phyloP scores from a whole-genome alignment of 2,113 vertebrate genomes.

The Halichoeres trimaculatus region DNA sequence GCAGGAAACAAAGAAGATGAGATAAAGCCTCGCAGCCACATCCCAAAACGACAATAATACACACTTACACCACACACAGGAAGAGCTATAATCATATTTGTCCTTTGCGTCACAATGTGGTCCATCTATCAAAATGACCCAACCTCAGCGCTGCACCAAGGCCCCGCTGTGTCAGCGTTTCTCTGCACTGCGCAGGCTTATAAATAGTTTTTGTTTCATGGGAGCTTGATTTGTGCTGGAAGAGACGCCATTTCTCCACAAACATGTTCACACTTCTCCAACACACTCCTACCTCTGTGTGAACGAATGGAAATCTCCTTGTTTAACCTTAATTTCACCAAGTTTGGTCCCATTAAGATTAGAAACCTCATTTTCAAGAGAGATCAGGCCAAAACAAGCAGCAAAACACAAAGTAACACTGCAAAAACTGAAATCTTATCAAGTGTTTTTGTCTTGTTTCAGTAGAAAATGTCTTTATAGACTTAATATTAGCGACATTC shows the following conservation, averaged over 20 bases:
- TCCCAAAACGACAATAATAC: slow-evolving; percentile 25
- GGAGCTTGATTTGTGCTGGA: slow-evolving; percentile 12
- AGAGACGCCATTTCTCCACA: slow-evolving; percentile 1
- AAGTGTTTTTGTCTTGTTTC: no score
- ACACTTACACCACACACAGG: slow-evolving; percentile 51
- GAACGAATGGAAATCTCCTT: no score
- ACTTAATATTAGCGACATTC: no score
- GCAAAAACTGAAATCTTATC: no score
- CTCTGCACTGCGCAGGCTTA: slow-evolving; percentile 28
- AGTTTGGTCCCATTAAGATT: no score
- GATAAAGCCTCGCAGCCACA: slow-evolving; percentile 45
- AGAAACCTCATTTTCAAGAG: no score
- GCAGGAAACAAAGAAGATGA: slow-evolving; percentile 56
- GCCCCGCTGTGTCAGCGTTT: slow-evolving; percentile 63
- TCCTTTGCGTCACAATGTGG: slow-evolving; percentile 33
- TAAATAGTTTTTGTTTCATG: slow-evolving; percentile 68
- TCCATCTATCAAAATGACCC: slow-evolving; percentile 47
- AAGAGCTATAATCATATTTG: slow-evolving; percentile 60
- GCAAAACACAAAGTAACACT: no score
- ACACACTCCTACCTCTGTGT: no score
- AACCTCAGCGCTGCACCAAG: slow-evolving; percentile 42
- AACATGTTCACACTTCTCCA: no score
- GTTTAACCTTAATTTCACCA: no score
- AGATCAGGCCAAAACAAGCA: no score
- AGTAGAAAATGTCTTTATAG: no score